phyloP scores from a whole-genome alignment of 35 echinoderm and acorn worm species.

The Heliocidaris erythrogramma region DNA sequence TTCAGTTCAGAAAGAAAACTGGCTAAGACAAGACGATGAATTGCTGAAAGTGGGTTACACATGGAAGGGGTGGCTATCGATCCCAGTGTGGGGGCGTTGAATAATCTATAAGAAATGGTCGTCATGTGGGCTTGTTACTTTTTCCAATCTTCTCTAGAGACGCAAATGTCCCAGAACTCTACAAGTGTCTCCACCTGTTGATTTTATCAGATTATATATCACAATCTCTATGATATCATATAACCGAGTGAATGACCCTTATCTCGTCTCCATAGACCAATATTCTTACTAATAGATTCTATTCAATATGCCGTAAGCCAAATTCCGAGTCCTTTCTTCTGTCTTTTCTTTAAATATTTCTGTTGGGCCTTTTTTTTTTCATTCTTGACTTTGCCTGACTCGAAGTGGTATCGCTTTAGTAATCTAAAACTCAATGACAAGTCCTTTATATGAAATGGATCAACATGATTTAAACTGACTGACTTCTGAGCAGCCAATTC shows the following conservation, averaged over 20 bases:
- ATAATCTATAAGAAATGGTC: neutral
- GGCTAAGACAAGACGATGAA: neutral
- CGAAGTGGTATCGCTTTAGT: neutral
- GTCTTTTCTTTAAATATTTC: neutral
- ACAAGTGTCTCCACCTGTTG: neutral
- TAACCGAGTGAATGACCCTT: neutral
- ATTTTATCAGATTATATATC: neutral
- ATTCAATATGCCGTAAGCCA: constrained; percentile 5
- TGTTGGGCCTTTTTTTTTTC: neutral
- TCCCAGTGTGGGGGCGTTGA: neutral
- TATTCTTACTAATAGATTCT: neutral
- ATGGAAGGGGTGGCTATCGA: neutral
- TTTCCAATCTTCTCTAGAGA: neutral
- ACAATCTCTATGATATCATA: neutral
- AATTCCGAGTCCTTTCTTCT: neutral
- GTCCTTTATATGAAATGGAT: neutral
- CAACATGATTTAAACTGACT: no score
- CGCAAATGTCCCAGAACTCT: neutral
- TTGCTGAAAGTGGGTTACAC: neutral
- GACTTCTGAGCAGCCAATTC: no score
- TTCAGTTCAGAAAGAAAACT: no score
- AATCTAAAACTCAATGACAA: neutral
- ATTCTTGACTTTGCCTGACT: neutral
- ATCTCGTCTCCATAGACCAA: neutral
- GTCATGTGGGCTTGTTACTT: neutral